phyloP scores from a whole-genome alignment of 2,888 invertebrate species.

The Listrodromus nycthemerus region DNA sequence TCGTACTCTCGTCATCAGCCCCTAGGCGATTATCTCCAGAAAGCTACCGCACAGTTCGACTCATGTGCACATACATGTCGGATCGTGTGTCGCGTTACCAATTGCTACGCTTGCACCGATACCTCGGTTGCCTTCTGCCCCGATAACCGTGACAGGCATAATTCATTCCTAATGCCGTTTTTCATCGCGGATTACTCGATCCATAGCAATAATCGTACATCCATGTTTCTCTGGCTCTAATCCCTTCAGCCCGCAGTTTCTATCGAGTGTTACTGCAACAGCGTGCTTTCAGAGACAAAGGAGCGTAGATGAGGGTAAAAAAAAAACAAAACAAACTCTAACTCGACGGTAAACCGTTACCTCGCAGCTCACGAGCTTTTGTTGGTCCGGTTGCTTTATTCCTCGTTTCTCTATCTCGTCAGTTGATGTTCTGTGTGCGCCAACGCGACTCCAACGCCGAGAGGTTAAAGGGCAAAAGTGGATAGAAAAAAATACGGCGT shows the following conservation, averaged over 20 bases:
- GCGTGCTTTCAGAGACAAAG: conserved; percentile 44
- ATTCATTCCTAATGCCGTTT: conserved; percentile 16
- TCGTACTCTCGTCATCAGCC: not conserved
- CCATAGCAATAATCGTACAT: conserved; percentile 15
- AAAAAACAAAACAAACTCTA: conserved; percentile 29
- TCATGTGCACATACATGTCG: not conserved
- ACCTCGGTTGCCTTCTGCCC: not conserved
- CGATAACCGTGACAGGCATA: not conserved
- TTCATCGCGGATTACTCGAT: conserved; percentile 35
- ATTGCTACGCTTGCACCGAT: not conserved
- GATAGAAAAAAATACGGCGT: conserved; percentile 45
- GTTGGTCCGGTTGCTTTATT: conserved; percentile 36
- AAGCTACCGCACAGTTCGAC: not conserved
- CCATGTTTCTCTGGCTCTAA: conserved; percentile 5
- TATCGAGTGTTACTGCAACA: conserved; percentile 32
- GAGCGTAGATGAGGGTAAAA: conserved; percentile 42
- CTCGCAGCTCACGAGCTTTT: conserved; percentile 38
- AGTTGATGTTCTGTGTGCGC: conserved; percentile 13
- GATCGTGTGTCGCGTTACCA: not conserved
- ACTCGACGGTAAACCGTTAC: conserved; percentile 33
- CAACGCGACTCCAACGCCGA: not conserved
- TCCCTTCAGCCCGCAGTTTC: conserved; percentile 25
- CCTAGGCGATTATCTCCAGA: not conserved
- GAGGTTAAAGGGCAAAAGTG: conserved; percentile 51
- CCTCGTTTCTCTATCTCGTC: conserved; percentile 31